Conservation (phyloP, 53 echinoderm and acorn worm species). For the Apostichopus leukothele region DNA sequence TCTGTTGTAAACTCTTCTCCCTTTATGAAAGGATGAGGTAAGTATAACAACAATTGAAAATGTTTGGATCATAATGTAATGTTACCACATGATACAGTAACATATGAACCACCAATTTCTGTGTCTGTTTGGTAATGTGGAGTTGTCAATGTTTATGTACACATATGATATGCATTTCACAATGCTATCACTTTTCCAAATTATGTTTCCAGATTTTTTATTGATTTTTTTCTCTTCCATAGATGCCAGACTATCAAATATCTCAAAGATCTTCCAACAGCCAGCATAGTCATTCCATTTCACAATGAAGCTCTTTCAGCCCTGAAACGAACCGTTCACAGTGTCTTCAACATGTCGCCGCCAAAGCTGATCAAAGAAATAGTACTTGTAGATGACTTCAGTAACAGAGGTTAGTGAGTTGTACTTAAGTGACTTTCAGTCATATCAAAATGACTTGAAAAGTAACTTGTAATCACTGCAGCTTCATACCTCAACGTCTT, state of each 20-base stretch:
- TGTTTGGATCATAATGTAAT: too few relatives aligned
- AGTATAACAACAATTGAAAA: too few relatives aligned
- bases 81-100: too few relatives aligned
- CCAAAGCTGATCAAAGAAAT: conserved; percentile 87
- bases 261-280: conserved; percentile 80
- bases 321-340: conserved; percentile 91
- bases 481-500: conserved; percentile 66
- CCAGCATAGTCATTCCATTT: conserved; percentile 88
- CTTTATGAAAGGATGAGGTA: too few relatives aligned
- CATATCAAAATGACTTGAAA: too few relatives aligned
- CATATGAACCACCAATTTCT: too few relatives aligned
- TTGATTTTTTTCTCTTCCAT: neutral
- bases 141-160: too few relatives aligned
- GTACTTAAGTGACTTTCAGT: too few relatives aligned
- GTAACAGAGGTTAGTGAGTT: conserved; percentile 66
- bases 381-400: conserved; percentile 91
- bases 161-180: too few relatives aligned
- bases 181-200: too few relatives aligned
- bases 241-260: conserved; percentile 90
- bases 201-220: neutral
- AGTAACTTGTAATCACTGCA: conserved; percentile 52
- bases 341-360: conserved; percentile 88
- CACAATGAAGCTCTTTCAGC: conserved; percentile 97
- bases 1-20: too few relatives aligned
- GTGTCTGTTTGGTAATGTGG: too few relatives aligned